phyloP scores from a whole-genome alignment of 2,797 vertebrate species.

The Anisognathus igniventris region DNA sequence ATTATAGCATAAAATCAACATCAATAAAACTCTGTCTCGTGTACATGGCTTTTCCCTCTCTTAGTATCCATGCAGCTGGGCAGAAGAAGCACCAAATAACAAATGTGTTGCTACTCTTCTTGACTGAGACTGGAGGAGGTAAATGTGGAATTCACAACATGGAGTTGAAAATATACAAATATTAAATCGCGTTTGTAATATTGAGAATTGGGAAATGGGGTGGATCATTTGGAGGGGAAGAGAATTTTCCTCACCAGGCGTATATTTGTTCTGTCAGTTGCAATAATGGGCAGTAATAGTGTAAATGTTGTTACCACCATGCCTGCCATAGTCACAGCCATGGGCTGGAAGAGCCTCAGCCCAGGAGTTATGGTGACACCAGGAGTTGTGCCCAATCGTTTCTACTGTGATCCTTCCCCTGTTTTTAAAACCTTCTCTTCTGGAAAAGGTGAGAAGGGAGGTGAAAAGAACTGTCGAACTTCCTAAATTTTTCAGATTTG shows the following conservation, averaged over 20 bases:
- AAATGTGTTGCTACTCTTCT: neutral
- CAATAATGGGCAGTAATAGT: neutral
- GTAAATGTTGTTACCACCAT: neutral
- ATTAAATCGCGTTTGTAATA: neutral
- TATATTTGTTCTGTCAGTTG: neutral
- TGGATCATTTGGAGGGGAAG: neutral
- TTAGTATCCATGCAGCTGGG: neutral
- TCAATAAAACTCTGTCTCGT: neutral
- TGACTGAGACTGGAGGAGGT: neutral
- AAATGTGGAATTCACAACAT: neutral
- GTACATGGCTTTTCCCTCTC: neutral
- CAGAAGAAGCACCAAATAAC: neutral
- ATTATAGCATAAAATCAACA: slow-evolving; percentile 13
- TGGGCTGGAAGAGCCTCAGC: neutral
- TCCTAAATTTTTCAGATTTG: neutral
- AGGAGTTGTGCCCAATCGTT: neutral
- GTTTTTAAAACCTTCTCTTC: neutral
- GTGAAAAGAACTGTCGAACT: neutral
- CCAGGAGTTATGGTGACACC: fast-evolving
- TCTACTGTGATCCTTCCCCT: neutral
- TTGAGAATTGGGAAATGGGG: neutral
- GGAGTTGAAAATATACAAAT: neutral
- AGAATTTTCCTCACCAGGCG: neutral
- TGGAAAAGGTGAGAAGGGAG: neutral
- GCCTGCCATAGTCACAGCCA: neutral